Evolutionary conservation across 2,113 vertebrate genomes (phyloP).

Genomic region (western clawed frog (Xenopus tropicalis)): UCB_Xtro_10.0 CM004443.2:45913001-45913500

Average conservation of each 20-base stretch:
- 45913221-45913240: constrained; percentile 70
- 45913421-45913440: constrained; percentile 76
- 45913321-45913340: constrained; percentile 75
- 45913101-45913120: constrained; percentile 70
- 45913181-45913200: constrained; percentile 66
- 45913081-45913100: constrained; percentile 64
- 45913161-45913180: constrained; percentile 58
- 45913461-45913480: constrained; percentile 60
- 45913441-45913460: constrained; percentile 64
- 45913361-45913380: constrained; percentile 77
- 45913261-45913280: constrained; percentile 76
- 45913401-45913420: constrained; percentile 71
- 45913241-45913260: constrained; percentile 67
- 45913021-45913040: neutral
- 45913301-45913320: constrained; percentile 80
- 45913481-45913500: constrained; percentile 64
- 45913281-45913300: constrained; percentile 79
- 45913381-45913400: constrained; percentile 67
- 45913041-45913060: constrained; percentile 31
- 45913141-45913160: constrained; percentile 66
- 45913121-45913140: constrained; percentile 68
- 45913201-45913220: constrained; percentile 70
- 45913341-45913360: constrained; percentile 78
- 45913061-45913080: constrained; percentile 37
- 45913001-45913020: neutral